These are phyloP conservation scores for Pycnonotus jocosus DNA, from an alignment of 2,113 vertebrate genomes.

Conservation along the genomic window DNA sequence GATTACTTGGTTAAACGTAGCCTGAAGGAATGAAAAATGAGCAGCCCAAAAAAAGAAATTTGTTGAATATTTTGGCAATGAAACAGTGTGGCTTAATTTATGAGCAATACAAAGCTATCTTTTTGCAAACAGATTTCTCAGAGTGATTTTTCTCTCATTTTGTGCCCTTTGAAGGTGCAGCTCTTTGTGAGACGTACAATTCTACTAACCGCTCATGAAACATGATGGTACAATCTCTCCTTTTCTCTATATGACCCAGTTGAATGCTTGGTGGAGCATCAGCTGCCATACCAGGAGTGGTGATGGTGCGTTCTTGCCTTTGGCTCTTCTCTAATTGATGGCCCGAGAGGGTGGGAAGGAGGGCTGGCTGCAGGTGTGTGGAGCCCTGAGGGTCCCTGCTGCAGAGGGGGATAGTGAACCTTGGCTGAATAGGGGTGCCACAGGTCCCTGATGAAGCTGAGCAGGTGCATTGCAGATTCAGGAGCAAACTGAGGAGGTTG, in stretches of 20 bases:
- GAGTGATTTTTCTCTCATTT: not conserved
- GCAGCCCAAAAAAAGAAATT: conserved; percentile 19
- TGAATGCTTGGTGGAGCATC: not conserved
- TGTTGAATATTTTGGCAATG: conserved; percentile 61
- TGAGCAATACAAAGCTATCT: conserved; percentile 54
- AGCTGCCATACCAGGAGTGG: not conserved
- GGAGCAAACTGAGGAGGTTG: not conserved
- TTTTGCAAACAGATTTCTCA: conserved; percentile 53
- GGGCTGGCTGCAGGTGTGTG: not conserved
- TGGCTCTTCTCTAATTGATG: rapidly evolving
- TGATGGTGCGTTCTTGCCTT: not conserved
- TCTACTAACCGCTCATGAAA: not conserved
- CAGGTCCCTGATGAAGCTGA: not conserved
- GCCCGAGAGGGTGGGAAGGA: not conserved
- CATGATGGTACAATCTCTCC: not conserved
- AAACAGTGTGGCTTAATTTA: conserved; percentile 56
- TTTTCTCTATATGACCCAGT: not conserved
- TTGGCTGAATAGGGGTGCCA: not conserved
- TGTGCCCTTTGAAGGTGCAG: conserved; percentile 24
- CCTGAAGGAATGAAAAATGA: conserved; percentile 35
- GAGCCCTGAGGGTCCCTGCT: not conserved
- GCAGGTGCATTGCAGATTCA: not conserved
- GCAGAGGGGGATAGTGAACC: not conserved
- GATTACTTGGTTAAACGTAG: conserved; percentile 34
- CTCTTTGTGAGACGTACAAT: not conserved